Percentiles rank a stretch among this genome's conserved stretches.
phyloP scores from a whole-genome alignment of 2,888 invertebrate species.

The Chesias legatella region DNA sequence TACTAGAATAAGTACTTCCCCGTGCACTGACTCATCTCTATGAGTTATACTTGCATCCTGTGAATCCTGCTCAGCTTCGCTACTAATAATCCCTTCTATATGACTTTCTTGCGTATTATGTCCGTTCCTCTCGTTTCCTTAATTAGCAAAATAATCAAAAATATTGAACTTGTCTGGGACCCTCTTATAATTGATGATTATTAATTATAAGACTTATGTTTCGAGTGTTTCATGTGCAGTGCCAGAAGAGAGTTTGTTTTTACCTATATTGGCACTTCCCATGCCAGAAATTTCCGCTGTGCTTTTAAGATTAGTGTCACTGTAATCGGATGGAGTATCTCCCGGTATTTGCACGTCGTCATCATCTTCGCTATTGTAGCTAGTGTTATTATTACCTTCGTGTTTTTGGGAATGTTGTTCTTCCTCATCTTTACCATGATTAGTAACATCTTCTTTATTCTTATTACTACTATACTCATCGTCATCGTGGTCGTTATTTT shows the following conservation, averaged over 20 bases:
- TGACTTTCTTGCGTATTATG: slow-evolving; percentile 71
- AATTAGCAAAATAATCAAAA: slow-evolving; percentile 78
- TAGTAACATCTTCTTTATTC: slow-evolving; percentile 15
- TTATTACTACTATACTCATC: slow-evolving; percentile 16
- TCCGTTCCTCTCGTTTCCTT: slow-evolving; percentile 71
- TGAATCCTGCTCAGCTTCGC: slow-evolving; percentile 71
- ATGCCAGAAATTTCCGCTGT: slow-evolving; percentile 59
- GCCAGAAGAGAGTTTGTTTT: slow-evolving; percentile 67
- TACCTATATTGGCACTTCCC: slow-evolving; percentile 70
- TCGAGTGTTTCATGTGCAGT: slow-evolving; percentile 66
- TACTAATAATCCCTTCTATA: slow-evolving; percentile 72
- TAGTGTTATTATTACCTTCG: slow-evolving; percentile 64
- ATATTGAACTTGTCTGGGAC: slow-evolving; percentile 77
- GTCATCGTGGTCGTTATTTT: slow-evolving; percentile 16
- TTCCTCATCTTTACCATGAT: slow-evolving; percentile 28
- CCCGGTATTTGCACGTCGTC: slow-evolving; percentile 78
- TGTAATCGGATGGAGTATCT: slow-evolving; percentile 64
- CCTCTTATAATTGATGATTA: slow-evolving; percentile 56
- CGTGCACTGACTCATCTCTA: slow-evolving; percentile 59
- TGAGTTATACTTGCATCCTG: slow-evolving; percentile 72
- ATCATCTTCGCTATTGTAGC: slow-evolving; percentile 72
- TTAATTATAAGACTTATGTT: slow-evolving; percentile 50
- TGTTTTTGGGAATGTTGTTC: slow-evolving; percentile 34
- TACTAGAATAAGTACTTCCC: slow-evolving; percentile 67
- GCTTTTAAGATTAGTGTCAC: slow-evolving; percentile 59